These are phyloP conservation scores for Leguminivora glycinivorella DNA, from an alignment of 1,140 invertebrate genomes.

Conservation along the genomic window DNA sequence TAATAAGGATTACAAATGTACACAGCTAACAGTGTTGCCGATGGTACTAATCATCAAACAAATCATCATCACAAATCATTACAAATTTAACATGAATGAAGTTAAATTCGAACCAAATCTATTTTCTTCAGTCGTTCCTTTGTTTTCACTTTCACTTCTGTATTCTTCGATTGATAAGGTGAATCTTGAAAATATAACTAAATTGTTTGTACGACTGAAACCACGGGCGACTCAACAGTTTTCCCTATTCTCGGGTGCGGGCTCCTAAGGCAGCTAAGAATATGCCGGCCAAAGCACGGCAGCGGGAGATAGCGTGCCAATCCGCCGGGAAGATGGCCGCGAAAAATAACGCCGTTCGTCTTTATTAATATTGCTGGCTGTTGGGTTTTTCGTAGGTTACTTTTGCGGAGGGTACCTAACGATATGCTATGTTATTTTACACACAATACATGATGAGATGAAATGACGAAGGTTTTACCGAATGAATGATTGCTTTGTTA, in stretches of 20 bases:
- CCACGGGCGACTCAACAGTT: constrained; percentile 36
- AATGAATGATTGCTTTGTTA: neutral
- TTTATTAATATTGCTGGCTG: constrained; percentile 24
- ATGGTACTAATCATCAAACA: too few relatives aligned
- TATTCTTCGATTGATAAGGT: too few relatives aligned
- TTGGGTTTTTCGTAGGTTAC: neutral
- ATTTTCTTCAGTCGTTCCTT: too few relatives aligned
- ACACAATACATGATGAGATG: too few relatives aligned
- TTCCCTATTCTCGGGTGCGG: constrained; percentile 39
- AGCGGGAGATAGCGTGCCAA: constrained; percentile 52
- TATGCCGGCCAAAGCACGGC: constrained; percentile 73
- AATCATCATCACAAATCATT: too few relatives aligned
- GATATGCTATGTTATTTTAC: neutral
- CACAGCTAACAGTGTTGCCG: too few relatives aligned
- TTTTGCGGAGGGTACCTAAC: neutral
- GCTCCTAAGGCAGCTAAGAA: constrained; percentile 66
- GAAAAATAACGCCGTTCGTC: constrained; percentile 17
- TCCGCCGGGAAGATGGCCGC: constrained; percentile 25
- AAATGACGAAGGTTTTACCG: neutral
- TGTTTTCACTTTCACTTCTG: too few relatives aligned
- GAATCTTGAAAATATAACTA: too few relatives aligned
- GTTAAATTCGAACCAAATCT: too few relatives aligned
- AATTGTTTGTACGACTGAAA: too few relatives aligned
- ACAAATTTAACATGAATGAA: too few relatives aligned
- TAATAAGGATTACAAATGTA: too few relatives aligned